Evolutionary conservation across 2,113 vertebrate genomes (phyloP).

Genomic region (Stegostoma tigrinum): DNA sequence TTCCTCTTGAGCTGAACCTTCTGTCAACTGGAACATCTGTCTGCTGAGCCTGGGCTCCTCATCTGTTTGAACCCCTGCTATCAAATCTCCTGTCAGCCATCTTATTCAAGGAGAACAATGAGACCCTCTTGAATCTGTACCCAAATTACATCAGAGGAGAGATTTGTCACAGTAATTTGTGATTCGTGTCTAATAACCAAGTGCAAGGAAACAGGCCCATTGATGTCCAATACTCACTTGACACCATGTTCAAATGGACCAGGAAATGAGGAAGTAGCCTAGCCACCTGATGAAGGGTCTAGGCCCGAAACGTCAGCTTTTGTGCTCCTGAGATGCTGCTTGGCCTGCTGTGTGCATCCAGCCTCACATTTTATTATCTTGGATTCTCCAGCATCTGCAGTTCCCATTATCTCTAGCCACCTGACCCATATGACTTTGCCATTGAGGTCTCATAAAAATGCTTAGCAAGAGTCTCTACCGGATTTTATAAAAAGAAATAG

Average conservation of each 20-base stretch:
- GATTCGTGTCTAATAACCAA: background rate
- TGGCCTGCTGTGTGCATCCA: too few relatives aligned
- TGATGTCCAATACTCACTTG: background rate
- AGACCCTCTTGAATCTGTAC: background rate
- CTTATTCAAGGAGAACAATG: background rate
- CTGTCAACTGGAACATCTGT: background rate
- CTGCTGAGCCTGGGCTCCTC: too few relatives aligned
- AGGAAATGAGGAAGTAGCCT: background rate
- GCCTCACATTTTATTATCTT: too few relatives aligned
- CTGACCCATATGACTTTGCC: background rate
- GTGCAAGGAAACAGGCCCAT: background rate
- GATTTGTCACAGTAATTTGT: background rate
- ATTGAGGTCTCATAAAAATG: too few relatives aligned
- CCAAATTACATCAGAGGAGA: background rate
- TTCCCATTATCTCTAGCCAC: too few relatives aligned
- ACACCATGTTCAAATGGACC: background rate
- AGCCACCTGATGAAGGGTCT: background rate
- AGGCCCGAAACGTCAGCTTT: too few relatives aligned
- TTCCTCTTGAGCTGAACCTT: background rate
- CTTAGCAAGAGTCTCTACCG: too few relatives aligned
- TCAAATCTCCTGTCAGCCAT: background rate
- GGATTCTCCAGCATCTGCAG: too few relatives aligned
- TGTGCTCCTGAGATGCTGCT: too few relatives aligned
- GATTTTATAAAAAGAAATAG: too few relatives aligned
- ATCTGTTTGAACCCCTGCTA: background rate